Conservation (phyloP, 2,113 vertebrate genomes). For the Carlito syrichta region DNA sequence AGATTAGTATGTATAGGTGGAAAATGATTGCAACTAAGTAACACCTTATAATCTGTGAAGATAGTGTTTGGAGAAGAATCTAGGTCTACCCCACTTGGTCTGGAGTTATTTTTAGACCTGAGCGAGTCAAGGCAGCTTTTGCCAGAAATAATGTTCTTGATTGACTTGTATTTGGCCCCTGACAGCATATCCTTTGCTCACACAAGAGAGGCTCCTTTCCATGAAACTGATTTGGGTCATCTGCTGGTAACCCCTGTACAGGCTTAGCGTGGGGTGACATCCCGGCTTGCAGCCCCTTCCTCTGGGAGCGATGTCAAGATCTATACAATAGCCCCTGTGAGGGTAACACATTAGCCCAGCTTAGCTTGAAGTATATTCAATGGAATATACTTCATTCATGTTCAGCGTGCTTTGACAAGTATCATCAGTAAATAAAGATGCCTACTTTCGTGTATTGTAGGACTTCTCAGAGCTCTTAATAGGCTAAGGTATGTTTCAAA, state of each 20-base stretch:
- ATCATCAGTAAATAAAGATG: neutral
- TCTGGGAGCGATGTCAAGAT: neutral
- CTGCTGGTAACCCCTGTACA: neutral
- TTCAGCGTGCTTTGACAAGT: neutral
- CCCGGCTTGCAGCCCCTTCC: neutral
- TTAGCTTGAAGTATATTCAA: neutral
- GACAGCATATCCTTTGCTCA: neutral
- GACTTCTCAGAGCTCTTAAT: neutral
- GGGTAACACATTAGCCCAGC: neutral
- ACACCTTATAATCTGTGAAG: neutral
- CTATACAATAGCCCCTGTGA: neutral
- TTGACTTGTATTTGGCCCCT: neutral
- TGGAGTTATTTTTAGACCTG: conserved; percentile 56
- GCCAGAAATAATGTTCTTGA: conserved; percentile 6
- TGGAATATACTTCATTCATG: neutral
- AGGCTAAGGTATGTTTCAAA: neutral
- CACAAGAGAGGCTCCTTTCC: neutral
- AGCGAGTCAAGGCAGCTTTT: conserved; percentile 35
- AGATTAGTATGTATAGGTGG: neutral
- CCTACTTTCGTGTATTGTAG: neutral
- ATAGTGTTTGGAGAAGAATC: conserved; percentile 12
- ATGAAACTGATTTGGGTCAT: neutral
- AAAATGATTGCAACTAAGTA: neutral
- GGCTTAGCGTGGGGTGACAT: neutral
- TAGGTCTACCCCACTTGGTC: neutral